Base-by-base conservation (phyloP, 2,888 invertebrate species). In the Doris montereyensis region DNA sequence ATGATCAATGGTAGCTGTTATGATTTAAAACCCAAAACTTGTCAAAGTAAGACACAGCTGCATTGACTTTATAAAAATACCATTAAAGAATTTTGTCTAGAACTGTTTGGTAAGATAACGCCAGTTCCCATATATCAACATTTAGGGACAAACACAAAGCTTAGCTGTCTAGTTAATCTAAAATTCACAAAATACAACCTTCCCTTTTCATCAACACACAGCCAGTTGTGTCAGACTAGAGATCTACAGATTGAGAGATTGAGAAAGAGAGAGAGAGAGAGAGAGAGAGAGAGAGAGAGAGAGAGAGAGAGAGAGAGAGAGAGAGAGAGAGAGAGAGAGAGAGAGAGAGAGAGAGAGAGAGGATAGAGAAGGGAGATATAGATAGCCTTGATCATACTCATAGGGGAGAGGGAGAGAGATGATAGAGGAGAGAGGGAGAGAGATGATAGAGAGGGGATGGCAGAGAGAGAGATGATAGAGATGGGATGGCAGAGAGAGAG, bases 381-480 rank as follows among this genome's bases (percentile, higher is more conserved):
- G 34, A n/a, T 13, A 5, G n/a, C 8, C 21, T 3, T 13, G n/a
- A 10, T 10, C 8, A 32, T 21, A 32, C 30, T 17, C 4, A 10
- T 21, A n/a, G 10, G 24, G 4, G 41, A 2, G 35, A 35, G 10
- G 71, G 41, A 5, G 10, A 1, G 8, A 13, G 2, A 21, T 1
- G 13, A 32, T 13, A 30, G 32, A 70, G 32, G 21, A 8, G 2
- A 26, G 10, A 21, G 2, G 21, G 10, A 32, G 21, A 10, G 34
- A 34, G 34, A 21, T 32, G 32, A 10, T 13, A 21, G 1, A 8
- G 32, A 1, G 8, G 21, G 70, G 34, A 24, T n/a, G 70, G 34
- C 8, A 17, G 32, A 70, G 34, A 70, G 32, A 32, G 32, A 70
- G 70, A 70, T 34, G 70, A 70, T 17, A 28, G 32, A 70, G 28